A percentile compares a stretch with the other conserved stretches of the same genome.
These are phyloP conservation scores for Eulacestoma nigropectus DNA, from an alignment of 2,113 vertebrate species.

Conservation along the genomic window DNA sequence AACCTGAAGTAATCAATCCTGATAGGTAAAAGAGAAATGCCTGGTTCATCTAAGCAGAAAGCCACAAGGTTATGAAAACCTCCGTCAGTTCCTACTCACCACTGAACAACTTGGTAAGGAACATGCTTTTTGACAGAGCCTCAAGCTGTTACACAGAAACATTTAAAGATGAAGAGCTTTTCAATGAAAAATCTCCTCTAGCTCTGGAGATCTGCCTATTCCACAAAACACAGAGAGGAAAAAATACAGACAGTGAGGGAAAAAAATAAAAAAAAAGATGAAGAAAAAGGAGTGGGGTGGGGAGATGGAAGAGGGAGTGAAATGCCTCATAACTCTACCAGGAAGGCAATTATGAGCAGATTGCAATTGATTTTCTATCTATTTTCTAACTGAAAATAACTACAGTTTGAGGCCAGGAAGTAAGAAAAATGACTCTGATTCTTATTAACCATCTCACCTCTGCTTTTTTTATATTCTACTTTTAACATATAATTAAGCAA, in stretches of 20 bases:
- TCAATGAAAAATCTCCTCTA: not conserved
- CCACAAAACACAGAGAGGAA: not conserved
- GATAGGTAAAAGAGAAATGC: slow-evolving; percentile 2
- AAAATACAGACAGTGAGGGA: not conserved
- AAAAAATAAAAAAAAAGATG: not conserved
- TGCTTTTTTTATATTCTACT: not conserved
- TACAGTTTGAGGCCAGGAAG: not conserved
- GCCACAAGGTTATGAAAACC: slow-evolving; percentile 14
- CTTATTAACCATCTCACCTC: not conserved
- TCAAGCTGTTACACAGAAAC: not conserved
- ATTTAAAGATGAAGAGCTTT: not conserved
- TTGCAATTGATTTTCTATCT: slow-evolving; percentile 31
- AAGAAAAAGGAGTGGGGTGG: not conserved
- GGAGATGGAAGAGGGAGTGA: not conserved
- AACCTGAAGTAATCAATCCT: not conserved
- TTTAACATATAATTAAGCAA: not conserved
- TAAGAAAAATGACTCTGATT: not conserved
- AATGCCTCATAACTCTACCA: not conserved
- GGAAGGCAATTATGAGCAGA: not conserved
- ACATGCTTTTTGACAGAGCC: not conserved
- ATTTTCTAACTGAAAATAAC: slow-evolving; percentile 3
- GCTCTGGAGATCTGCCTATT: not conserved
- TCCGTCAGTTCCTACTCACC: not conserved
- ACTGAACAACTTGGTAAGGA: not conserved
- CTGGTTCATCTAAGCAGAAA: slow-evolving; percentile 15